phyloP scores from a whole-genome alignment of 1,140 invertebrate genomes.

The Panulirus ornatus region DNA sequence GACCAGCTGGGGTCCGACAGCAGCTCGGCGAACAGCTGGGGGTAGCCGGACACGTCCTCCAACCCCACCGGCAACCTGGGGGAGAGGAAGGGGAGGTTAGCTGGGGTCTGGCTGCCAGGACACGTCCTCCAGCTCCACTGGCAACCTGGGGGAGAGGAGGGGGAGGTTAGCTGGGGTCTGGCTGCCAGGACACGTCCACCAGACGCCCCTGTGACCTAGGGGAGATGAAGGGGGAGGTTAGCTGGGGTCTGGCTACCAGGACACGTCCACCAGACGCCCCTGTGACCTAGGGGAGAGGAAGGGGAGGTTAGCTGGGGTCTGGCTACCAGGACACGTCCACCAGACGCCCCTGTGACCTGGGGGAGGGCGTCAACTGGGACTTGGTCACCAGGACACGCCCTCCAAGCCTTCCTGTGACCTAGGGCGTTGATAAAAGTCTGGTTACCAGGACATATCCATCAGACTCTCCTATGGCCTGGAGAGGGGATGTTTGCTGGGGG shows the following conservation, averaged over 20 bases:
- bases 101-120: conserved; percentile 89
- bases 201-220: too few relatives aligned
- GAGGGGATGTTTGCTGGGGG: too few relatives aligned
- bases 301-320: background rate
- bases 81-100: conserved; percentile 80
- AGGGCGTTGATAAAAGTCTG: background rate
- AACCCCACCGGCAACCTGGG: background rate
- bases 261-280: conserved; percentile 15
- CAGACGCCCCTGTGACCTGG: too few relatives aligned
- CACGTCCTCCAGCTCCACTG: background rate
- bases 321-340: background rate
- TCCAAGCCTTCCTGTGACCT: background rate
- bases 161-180: background rate
- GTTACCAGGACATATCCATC: background rate
- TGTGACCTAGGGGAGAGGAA: background rate
- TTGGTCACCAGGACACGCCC: conserved; percentile 80
- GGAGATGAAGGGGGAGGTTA: too few relatives aligned
- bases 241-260: too few relatives aligned
- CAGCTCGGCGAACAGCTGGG: conserved; percentile 83
- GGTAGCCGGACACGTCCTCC: conserved; percentile 81
- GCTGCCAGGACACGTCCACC: background rate
- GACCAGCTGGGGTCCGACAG: conserved; percentile 77
- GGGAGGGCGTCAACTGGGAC: too few relatives aligned
- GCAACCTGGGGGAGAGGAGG: background rate
- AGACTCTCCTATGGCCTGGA: too few relatives aligned